Base-by-base conservation (phyloP, 2,888 invertebrate genomes). In the Volucella inanis region DNA sequence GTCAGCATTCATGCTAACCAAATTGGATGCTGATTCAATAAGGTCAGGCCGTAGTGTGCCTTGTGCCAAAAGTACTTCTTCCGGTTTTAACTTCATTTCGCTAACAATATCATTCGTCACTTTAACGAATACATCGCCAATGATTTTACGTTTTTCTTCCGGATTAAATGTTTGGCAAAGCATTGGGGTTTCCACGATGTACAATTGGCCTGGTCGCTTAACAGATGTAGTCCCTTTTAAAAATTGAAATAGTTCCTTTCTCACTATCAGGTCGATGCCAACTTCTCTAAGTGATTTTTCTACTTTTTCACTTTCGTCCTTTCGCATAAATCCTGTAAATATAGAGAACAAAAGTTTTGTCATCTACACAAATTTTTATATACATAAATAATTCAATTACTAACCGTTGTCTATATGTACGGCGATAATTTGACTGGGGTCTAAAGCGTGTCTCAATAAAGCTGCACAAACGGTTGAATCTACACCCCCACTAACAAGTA, bases 391-490 rank as follows among this genome's bases (percentile, higher is more conserved):
- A 12, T 1, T 10, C 49, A 49, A 15, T 57, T 15, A 47, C 68
- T 89, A 89, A 94, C 99, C 99, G 92, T 99, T 99, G 92, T 99
- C 99, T 89, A 99, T 97, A 93, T 99, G 99, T 87, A 99, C 94
- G 39, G 99, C 99, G 89, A 99, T 97, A 79, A 99, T 95, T 92
- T 98, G 98, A 89, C 97, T 96, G 89, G 96, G 95, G 81, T 95
- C 94, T 64, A 99, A 93, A 10, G 99, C 98, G 91, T 96, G 96
- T 91, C 97, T 96, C 68, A 99, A 93, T 82, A 99, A 93, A 22
- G 99, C 99, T 38, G 99, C 99, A 93, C 99, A 99, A 10, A 99
- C 99, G n/a, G 99, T 98, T 0, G 99, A 99, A 93, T 99, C 99
- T 6, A 99, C 99, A 38, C 99, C 99, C 18, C 99, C 99, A 91